Conservation (phyloP, 2,113 vertebrate species). For the Mirza zaza region DNA sequence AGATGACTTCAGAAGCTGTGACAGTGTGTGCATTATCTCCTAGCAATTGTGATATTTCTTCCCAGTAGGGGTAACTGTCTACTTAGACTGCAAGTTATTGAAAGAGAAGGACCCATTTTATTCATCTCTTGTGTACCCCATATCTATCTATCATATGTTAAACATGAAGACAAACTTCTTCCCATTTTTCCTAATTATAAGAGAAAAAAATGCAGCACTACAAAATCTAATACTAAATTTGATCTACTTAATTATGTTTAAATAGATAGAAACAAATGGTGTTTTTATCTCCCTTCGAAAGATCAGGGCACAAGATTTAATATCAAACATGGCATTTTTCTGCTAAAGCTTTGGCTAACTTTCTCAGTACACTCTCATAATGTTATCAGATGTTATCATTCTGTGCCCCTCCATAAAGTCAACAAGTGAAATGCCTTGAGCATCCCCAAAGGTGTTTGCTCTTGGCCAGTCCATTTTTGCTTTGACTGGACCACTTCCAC, state of each 20-base stretch:
- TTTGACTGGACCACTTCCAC: too few relatives aligned
- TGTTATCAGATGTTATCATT: too few relatives aligned
- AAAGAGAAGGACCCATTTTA: not conserved
- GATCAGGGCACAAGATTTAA: not conserved
- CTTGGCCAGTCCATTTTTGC: too few relatives aligned
- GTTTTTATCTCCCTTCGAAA: not conserved
- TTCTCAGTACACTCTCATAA: too few relatives aligned
- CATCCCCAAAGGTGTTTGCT: too few relatives aligned
- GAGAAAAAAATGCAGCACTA: not conserved
- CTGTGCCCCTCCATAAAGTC: too few relatives aligned
- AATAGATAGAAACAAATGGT: not conserved
- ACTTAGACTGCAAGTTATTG: not conserved
- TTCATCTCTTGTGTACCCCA: not conserved
- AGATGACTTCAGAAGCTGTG: not conserved
- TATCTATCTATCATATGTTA: not conserved
- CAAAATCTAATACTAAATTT: not conserved
- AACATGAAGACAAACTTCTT: not conserved
- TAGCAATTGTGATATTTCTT: not conserved
- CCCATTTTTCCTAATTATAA: not conserved
- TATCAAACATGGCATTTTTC: not conserved
- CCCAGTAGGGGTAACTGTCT: not conserved
- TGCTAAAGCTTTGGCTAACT: too few relatives aligned
- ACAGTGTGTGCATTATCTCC: not conserved
- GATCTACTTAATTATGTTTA: not conserved
- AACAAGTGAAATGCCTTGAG: too few relatives aligned